Evolutionary conservation across 2,797 vertebrate species (phyloP).

Genomic region (Pterois miles): DNA sequence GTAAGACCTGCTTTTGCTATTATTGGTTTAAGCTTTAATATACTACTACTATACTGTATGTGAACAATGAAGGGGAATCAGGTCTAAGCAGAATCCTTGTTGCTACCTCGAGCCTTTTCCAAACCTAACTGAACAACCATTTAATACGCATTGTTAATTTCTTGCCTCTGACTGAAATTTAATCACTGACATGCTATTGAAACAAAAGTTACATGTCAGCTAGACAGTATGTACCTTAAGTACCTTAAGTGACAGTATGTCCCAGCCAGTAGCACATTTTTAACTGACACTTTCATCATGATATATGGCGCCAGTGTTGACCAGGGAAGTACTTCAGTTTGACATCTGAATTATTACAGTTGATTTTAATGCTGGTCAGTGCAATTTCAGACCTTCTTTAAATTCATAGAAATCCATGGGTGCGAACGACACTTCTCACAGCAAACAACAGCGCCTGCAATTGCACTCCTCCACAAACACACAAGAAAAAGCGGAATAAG

Average conservation of each 20-base stretch:
- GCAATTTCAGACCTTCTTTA: conserved; percentile 75
- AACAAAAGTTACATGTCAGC: background rate
- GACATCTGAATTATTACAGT: conserved; percentile 71
- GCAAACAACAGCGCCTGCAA: conserved; percentile 67
- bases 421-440: conserved; percentile 65
- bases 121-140: background rate
- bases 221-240: background rate
- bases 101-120: background rate
- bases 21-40: background rate
- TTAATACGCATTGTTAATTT: background rate
- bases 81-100: no score
- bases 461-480: conserved; percentile 61
- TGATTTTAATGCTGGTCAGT: conserved; percentile 59
- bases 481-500: conserved; percentile 40
- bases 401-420: conserved; percentile 78
- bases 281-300: conserved; percentile 28
- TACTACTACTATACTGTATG: background rate
- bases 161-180: background rate
- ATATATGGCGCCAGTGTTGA: conserved; percentile 8
- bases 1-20: background rate
- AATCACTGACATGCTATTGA: background rate
- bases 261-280: conserved; percentile 1
- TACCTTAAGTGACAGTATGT: conserved; percentile 17
- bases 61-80: background rate
- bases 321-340: conserved; percentile 24